Conservation (phyloP, 2,888 invertebrate species). For the Ecliptopera silaceata region DNA sequence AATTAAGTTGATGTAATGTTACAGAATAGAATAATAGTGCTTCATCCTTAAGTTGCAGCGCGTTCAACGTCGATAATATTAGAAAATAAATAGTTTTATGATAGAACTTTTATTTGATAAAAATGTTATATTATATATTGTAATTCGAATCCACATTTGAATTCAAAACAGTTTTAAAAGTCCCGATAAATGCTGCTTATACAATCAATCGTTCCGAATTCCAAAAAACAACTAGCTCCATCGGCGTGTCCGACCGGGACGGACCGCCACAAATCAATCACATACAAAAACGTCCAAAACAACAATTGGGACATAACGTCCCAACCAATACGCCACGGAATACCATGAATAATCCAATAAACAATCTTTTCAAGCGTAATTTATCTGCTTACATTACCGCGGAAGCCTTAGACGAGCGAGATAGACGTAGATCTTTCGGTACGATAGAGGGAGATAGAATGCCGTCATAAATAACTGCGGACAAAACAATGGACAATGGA, state of each 20-base stretch:
- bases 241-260: slow-evolving; percentile 35
- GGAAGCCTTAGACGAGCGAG: slow-evolving; percentile 68
- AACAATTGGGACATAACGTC: slow-evolving; percentile 54
- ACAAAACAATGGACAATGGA: slow-evolving; percentile 83
- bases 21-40: too few species aligned
- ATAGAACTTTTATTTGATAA: background rate
- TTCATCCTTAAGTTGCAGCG: too few species aligned
- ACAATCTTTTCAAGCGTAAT: slow-evolving; percentile 79
- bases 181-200: background rate
- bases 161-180: background rate
- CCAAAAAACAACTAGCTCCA: slow-evolving; percentile 43
- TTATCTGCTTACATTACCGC: slow-evolving; percentile 78
- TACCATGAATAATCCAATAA: slow-evolving; percentile 82
- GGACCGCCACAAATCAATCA: slow-evolving; percentile 73
- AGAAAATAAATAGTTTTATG: too few species aligned
- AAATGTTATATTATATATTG: background rate
- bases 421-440: slow-evolving; percentile 34
- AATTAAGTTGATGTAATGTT: too few species aligned
- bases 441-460: slow-evolving; percentile 59
- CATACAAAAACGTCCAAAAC: slow-evolving; percentile 50
- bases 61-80: too few species aligned
- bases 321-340: slow-evolving; percentile 76
- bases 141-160: too few species aligned
- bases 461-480: slow-evolving; percentile 80
- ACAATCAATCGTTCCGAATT: slow-evolving; percentile 29